Conservation (phyloP, 2,113 vertebrate species). For the Piaya cayana region DNA sequence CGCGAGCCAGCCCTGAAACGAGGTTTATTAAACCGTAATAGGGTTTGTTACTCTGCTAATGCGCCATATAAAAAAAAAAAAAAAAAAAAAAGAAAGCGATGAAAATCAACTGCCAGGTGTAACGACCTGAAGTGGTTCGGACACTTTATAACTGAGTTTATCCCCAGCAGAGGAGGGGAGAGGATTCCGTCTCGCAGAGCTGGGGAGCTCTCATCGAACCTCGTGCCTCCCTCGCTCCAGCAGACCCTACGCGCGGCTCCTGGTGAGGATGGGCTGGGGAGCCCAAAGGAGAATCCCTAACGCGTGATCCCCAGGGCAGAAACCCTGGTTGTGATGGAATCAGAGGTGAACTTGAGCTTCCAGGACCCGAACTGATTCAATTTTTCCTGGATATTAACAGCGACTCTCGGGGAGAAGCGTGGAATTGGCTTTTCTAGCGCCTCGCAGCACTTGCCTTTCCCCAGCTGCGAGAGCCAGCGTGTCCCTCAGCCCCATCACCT, state of each 20-base stretch:
- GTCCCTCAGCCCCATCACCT: not conserved
- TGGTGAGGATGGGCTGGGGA: not conserved
- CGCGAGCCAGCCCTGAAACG: not conserved
- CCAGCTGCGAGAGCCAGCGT: not conserved
- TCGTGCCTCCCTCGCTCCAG: no score
- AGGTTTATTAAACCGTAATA: constrained; percentile 38
- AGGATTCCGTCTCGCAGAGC: not conserved
- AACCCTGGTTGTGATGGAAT: not conserved
- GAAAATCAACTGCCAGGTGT: constrained; percentile 36
- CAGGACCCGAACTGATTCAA: not conserved
- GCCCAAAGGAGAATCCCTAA: no score
- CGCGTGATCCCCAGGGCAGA: accelerated
- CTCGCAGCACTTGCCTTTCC: not conserved
- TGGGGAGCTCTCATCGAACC: not conserved
- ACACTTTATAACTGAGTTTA: not conserved
- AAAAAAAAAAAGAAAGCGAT: constrained; percentile 4
- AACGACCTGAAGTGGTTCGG: not conserved
- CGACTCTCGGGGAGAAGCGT: not conserved
- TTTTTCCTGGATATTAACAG: not conserved
- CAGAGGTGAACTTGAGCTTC: not conserved
- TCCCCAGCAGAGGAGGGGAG: not conserved
- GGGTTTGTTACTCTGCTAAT: constrained; percentile 49
- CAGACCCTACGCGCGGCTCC: no score
- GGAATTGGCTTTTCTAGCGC: not conserved
- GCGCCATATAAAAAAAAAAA: constrained; percentile 21